Conservation (phyloP, 2,888 invertebrate genomes). For the Pseudococcus longispinus region DNA sequence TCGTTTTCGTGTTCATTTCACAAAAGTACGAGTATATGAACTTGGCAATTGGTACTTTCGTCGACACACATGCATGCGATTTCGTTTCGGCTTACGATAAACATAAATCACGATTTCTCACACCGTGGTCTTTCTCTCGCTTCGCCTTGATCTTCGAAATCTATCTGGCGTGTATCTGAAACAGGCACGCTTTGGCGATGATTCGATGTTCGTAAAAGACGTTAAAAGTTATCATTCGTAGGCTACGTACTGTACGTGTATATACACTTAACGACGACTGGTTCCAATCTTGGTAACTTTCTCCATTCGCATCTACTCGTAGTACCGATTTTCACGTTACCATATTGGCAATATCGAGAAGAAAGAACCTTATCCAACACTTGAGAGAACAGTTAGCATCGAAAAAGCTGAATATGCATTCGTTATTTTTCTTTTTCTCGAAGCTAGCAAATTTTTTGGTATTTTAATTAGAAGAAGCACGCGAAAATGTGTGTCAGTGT, state of each 20-base stretch:
- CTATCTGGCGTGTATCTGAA: background rate
- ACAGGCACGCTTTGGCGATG: background rate
- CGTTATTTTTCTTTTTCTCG: background rate
- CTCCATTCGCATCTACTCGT: background rate
- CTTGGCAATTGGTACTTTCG: background rate
- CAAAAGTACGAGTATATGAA: background rate
- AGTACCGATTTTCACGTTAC: background rate
- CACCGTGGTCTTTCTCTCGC: background rate
- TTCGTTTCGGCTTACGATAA: background rate
- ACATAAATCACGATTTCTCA: conserved; percentile 16
- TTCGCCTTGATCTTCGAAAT: background rate
- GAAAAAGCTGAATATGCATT: background rate
- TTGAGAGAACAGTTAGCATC: background rate
- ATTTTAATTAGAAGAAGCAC: background rate
- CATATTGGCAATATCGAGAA: background rate
- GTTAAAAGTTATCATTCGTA: background rate
- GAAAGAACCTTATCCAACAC: background rate
- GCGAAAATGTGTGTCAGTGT: background rate
- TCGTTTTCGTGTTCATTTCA: background rate
- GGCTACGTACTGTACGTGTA: too few species aligned
- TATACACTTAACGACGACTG: too few species aligned
- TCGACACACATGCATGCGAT: background rate
- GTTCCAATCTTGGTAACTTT: conserved; percentile 16
- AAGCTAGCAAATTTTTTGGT: background rate
- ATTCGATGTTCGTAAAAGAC: background rate